These are phyloP conservation scores for Ptilorrhoa leucosticta DNA, from an alignment of 2,113 vertebrate genomes.

Conservation along the genomic window DNA sequence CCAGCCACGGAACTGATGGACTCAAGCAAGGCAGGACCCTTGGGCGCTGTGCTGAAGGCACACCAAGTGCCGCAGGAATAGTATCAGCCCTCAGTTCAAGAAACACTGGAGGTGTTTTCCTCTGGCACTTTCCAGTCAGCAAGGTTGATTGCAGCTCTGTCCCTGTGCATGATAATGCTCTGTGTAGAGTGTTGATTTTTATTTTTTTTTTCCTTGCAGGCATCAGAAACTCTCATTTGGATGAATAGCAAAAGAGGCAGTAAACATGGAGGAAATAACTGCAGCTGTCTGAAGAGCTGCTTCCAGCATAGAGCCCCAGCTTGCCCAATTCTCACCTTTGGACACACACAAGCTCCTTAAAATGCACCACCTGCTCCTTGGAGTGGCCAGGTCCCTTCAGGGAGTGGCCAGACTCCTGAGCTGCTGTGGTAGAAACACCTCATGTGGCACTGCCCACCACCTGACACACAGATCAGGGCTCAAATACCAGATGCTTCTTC, in stretches of 20 bases:
- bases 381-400: not conserved
- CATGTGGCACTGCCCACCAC: not conserved
- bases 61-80: not conserved
- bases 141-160: conserved; percentile 23
- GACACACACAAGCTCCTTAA: not conserved
- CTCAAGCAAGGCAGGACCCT: not conserved
- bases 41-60: not conserved
- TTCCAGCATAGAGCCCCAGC: not conserved
- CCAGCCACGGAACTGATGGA: conserved; percentile 89
- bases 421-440: not conserved
- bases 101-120: not conserved
- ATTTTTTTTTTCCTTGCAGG: not conserved
- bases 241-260: not conserved
- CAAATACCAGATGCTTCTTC: not conserved
- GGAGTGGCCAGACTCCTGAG: not conserved
- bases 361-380: not conserved
- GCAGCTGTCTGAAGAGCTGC: not conserved
- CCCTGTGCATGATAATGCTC: not conserved
- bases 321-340: not conserved
- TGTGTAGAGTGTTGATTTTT: not conserved
- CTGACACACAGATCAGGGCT: not conserved
- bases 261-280: not conserved
- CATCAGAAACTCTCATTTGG: conserved; percentile 19
- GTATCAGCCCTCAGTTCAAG: not conserved
- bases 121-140: not conserved